Evolutionary conservation across 2,113 vertebrate species (phyloP).

Genomic region (Coreoperca whiteheadi): DNA sequence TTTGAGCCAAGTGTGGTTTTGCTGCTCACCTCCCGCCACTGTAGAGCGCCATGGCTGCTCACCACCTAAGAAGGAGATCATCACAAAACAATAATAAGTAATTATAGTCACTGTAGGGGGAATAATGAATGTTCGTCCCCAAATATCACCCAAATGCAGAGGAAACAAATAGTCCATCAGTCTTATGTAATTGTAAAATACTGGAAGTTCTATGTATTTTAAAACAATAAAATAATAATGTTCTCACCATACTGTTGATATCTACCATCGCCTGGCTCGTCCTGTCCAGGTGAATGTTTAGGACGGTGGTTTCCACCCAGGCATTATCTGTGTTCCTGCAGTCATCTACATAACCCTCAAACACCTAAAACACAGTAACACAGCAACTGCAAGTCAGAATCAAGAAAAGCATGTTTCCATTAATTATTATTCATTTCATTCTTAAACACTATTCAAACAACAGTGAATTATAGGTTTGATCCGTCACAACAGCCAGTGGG

Average conservation of each 20-base stretch:
- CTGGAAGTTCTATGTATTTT: background rate
- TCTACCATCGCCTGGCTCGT: constrained; percentile 74
- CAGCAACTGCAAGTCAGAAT: background rate
- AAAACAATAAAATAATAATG: background rate
- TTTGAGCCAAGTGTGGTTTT: constrained; percentile 80
- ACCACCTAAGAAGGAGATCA: constrained; percentile 56
- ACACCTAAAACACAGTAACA: constrained; percentile 81
- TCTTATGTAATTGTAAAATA: background rate
- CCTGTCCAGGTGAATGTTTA: constrained; percentile 88
- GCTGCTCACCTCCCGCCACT: constrained; percentile 89
- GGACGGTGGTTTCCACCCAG: constrained; percentile 90
- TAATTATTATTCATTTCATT: background rate
- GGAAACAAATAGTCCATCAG: background rate
- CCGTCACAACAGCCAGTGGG: background rate
- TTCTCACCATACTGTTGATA: constrained; percentile 79
- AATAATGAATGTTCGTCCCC: background rate
- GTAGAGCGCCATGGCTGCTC: constrained; percentile 68
- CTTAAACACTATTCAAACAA: background rate
- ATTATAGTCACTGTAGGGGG: background rate
- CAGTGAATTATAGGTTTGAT: background rate
- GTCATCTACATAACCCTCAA: constrained; percentile 92
- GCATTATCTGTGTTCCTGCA: constrained; percentile 94
- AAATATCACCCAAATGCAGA: background rate
- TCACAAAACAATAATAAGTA: background rate
- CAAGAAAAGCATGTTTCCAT: background rate